A percentile compares a stretch with the other conserved stretches of the same genome.
These are phyloP conservation scores for Ditula angustiorana DNA, from an alignment of 2,888 invertebrate genomes.

Conservation along the genomic window DNA sequence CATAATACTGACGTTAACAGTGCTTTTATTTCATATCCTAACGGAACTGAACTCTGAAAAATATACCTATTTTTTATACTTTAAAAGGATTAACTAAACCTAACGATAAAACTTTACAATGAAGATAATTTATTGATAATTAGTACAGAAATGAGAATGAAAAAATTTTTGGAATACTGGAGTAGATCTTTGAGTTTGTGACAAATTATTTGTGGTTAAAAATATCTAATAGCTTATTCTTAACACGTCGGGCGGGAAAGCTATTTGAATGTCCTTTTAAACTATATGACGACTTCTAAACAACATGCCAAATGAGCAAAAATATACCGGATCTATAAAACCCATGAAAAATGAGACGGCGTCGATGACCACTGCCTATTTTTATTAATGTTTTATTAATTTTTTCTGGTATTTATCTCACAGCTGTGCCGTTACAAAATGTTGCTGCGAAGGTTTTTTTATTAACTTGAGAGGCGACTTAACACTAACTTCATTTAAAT, in stretches of 20 bases:
- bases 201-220: too few relatives aligned
- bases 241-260: background rate
- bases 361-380: background rate
- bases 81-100: too few relatives aligned
- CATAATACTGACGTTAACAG: background rate
- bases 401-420: slow-evolving; percentile 21
- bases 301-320: background rate
- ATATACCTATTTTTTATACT: too few relatives aligned
- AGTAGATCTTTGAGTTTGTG: too few relatives aligned
- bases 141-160: too few relatives aligned
- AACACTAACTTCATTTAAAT: slow-evolving; percentile 39
- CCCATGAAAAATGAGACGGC: slow-evolving; percentile 9
- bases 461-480: slow-evolving; percentile 15
- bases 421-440: slow-evolving; percentile 18
- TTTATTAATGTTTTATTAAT: slow-evolving; percentile 22
- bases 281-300: background rate
- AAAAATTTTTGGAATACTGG: too few relatives aligned
- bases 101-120: too few relatives aligned
- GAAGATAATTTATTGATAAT: too few relatives aligned
- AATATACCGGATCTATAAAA: slow-evolving; percentile 34
- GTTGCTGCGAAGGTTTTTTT: slow-evolving; percentile 37
- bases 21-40: background rate
- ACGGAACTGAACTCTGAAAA: too few relatives aligned
- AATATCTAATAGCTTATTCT: too few relatives aligned
- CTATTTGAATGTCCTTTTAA: background rate